Base-by-base conservation (phyloP, 2,888 invertebrate species). In the Schrankia costaestrigalis region DNA sequence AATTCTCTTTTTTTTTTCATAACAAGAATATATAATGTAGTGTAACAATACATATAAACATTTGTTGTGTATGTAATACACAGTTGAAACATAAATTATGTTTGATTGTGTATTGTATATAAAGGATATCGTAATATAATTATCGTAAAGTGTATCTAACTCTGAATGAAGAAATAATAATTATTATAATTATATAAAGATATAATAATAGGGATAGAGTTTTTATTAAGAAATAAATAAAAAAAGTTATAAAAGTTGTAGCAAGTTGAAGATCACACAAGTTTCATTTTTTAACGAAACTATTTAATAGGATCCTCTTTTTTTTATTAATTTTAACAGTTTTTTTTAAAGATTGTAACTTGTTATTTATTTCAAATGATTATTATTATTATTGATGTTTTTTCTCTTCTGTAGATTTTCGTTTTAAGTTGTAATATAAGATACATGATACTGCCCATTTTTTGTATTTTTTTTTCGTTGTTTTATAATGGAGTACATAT, bases 351-450 rank as follows among this genome's bases (percentile, higher is more conserved):
- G 67, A 75, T 63, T 81, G 79, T 82, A 84, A 82, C 76, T 84
- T 86, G 87, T 87, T 87, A 87, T 87, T 87, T 87, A 87, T 87
- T 87, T 86, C 80, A 87, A 85, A 86, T 84, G 86, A 86, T 84
- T 85, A 85, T 85, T 74, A 85, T 84, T 75, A 84, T 79, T 82
- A 83, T 79, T 75, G 74, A 79, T 77, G 84, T 86, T 84, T 78
- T 56, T 32, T 38, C 68, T 62, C 65, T 81, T 78, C 75, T 71
- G 78, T 84, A 84, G 82, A 71, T 70, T 71, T 65, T 74, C 36
- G 45, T 60, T 64, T 71, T 85, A 84, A 80, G 76, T 83, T 84
- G 82, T 86, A 84, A 79, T 71, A 78, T 85, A 86, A 77, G 76
- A 71, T 78, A 82, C 67, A 77, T 56, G 71, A 83, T 84, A 85